These are phyloP conservation scores for Mesembrinibis cayennensis DNA, from an alignment of 2,113 vertebrate species.

Conservation along the genomic window DNA sequence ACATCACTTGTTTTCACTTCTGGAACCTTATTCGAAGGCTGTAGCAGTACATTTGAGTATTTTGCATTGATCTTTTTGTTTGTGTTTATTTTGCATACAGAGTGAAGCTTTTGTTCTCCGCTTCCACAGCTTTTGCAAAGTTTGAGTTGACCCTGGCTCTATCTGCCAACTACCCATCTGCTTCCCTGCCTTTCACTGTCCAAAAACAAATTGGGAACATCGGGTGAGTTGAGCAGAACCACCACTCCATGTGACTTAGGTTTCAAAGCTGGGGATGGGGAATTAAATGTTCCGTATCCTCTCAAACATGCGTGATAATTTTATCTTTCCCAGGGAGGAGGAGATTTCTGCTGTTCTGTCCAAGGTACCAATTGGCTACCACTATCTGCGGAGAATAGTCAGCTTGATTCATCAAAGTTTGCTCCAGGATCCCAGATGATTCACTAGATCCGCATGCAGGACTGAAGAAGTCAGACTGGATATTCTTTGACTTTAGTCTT, in stretches of 20 bases:
- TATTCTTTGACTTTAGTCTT: neutral
- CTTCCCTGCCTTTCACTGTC: constrained; percentile 62
- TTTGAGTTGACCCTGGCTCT: constrained; percentile 74
- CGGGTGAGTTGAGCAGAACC: constrained; percentile 65
- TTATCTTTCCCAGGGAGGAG: constrained; percentile 67
- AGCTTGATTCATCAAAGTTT: constrained; percentile 58
- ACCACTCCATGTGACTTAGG: neutral
- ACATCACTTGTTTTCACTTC: neutral
- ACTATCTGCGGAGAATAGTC: constrained; percentile 75
- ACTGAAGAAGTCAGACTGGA: neutral
- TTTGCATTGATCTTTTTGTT: neutral
- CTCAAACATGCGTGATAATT: neutral
- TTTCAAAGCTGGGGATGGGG: neutral
- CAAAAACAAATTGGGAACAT: constrained; percentile 64
- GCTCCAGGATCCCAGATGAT: constrained; percentile 33
- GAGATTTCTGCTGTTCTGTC: constrained; percentile 67
- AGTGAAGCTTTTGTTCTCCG: constrained; percentile 76
- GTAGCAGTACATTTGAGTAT: neutral
- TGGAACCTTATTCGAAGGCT: neutral
- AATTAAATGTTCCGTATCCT: rapidly evolving
- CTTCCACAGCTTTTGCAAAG: constrained; percentile 69
- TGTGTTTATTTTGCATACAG: constrained; percentile 27
- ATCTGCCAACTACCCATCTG: constrained; percentile 66
- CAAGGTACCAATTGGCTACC: constrained; percentile 59
- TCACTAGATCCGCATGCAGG: neutral